Evolutionary conservation across 2,113 vertebrate genomes (phyloP).

Genomic region (Cheilinus undulatus): DNA sequence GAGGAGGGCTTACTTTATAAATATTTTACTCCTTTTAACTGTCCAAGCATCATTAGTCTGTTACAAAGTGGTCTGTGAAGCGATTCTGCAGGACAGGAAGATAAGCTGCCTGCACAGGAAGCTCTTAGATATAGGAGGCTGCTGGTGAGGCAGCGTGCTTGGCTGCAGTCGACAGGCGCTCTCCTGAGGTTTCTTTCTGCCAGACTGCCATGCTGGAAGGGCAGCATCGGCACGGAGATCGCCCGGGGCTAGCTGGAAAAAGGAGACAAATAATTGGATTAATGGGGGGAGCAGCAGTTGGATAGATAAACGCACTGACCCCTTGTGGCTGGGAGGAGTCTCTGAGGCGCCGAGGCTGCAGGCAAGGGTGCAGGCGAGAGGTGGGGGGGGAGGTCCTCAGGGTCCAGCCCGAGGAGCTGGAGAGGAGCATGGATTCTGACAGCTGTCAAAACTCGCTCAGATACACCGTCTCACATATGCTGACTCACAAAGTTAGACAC

Average conservation of each 20-base stretch:
- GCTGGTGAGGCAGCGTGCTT: conserved; percentile 17
- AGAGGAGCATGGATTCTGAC: conserved; percentile 63
- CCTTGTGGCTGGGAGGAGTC: conserved; percentile 63
- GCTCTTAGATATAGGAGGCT: conserved; percentile 28
- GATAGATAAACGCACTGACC: conserved; percentile 69
- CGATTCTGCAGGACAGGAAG: conserved; percentile 9
- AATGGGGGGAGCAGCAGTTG: conserved; percentile 52
- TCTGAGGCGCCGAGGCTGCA: conserved; percentile 30
- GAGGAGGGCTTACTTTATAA: neutral
- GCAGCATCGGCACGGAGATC: conserved; percentile 13
- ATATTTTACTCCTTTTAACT: neutral
- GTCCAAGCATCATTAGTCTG: neutral
- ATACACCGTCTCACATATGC: conserved; percentile 28
- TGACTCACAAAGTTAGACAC: conserved; percentile 21
- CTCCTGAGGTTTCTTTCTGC: conserved; percentile 41
- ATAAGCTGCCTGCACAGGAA: conserved; percentile 6
- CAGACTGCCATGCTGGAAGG: conserved; percentile 20
- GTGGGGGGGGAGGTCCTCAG: conserved; percentile 3
- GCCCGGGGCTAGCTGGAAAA: conserved; percentile 45
- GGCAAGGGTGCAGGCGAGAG: neutral
- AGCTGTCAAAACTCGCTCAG: conserved; percentile 74
- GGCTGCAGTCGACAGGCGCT: conserved; percentile 35
- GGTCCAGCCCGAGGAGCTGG: conserved; percentile 36
- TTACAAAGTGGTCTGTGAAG: conserved; percentile 7
- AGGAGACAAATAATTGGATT: conserved; percentile 74